Evolutionary conservation across 64 coral and sea anemone genomes (phyloP).

Genomic region (Actinia equina): DNA sequence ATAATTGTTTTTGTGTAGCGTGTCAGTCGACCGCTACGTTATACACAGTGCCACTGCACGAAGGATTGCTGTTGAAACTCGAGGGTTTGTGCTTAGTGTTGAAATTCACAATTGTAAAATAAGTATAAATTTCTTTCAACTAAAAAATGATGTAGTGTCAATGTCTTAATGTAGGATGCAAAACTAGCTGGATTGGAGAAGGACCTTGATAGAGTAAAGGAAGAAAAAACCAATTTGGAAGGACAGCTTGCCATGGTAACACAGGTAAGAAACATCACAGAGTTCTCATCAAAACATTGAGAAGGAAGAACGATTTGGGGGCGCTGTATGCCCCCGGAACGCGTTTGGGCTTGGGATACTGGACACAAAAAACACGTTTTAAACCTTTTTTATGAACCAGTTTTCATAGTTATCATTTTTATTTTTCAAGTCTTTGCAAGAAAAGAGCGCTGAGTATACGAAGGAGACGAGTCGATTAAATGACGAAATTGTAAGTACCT

Average conservation of each 20-base stretch:
- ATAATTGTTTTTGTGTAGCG: too few species aligned
- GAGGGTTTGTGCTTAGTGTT: too few species aligned
- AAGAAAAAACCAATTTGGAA: slow-evolving; percentile 13
- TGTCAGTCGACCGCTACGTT: too few species aligned
- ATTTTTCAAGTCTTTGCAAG: slow-evolving; percentile 48
- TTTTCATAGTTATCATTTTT: not conserved
- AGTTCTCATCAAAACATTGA: too few species aligned
- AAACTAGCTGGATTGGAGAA: not conserved
- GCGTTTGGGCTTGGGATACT: not conserved
- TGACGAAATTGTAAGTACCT: slow-evolving; percentile 53
- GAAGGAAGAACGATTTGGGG: too few species aligned
- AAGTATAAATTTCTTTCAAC: not conserved
- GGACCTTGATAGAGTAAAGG: not conserved
- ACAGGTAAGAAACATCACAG: not conserved
- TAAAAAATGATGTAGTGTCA: not conserved
- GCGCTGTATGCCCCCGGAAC: not conserved
- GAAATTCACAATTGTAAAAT: not conserved
- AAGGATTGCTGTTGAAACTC: too few species aligned
- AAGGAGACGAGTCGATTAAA: slow-evolving; percentile 27
- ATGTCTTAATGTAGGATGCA: not conserved
- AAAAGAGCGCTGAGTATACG: slow-evolving; percentile 53
- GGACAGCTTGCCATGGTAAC: slow-evolving; percentile 9
- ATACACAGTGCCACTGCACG: too few species aligned
- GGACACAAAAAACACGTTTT: too few species aligned
- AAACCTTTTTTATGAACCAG: too few species aligned